phyloP scores from a whole-genome alignment of 2,797 vertebrate species.

The Enteromius viviparus region DNA sequence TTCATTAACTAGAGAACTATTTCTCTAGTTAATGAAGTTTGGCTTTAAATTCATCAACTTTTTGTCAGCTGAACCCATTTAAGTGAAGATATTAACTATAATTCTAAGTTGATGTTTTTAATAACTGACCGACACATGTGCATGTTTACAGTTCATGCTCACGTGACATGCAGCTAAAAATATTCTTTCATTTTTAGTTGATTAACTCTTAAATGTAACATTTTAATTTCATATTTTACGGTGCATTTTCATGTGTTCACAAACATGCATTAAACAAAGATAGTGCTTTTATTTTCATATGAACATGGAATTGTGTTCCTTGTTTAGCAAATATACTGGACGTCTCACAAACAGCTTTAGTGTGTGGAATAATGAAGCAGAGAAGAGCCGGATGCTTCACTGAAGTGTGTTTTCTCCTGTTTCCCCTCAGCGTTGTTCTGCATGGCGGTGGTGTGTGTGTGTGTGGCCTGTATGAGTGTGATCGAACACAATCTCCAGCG shows the following conservation, averaged over 20 bases:
- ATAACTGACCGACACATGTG: background rate
- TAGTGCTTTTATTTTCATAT: background rate
- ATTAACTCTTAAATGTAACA: background rate
- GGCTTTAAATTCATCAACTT: background rate
- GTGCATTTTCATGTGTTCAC: background rate
- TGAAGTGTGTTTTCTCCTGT: background rate
- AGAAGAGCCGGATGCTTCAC: background rate
- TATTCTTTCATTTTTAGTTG: background rate
- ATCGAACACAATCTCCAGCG: constrained; percentile 55
- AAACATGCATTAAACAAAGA: background rate
- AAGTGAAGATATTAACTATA: background rate
- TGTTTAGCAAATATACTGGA: background rate
- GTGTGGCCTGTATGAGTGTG: constrained; percentile 57
- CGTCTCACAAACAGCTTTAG: background rate
- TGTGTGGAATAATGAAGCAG: background rate
- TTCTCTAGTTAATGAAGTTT: background rate
- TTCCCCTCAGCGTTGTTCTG: constrained; percentile 47
- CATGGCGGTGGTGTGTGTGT: constrained; percentile 44
- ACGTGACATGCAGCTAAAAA: background rate
- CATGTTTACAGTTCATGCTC: background rate
- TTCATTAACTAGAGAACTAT: background rate
- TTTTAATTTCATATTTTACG: too few relatives aligned
- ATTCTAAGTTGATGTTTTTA: background rate
- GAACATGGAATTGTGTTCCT: background rate
- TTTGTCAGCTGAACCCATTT: background rate